Base-by-base conservation (phyloP, 2,113 vertebrate species). In the Leucopsar rothschildi region DNA sequence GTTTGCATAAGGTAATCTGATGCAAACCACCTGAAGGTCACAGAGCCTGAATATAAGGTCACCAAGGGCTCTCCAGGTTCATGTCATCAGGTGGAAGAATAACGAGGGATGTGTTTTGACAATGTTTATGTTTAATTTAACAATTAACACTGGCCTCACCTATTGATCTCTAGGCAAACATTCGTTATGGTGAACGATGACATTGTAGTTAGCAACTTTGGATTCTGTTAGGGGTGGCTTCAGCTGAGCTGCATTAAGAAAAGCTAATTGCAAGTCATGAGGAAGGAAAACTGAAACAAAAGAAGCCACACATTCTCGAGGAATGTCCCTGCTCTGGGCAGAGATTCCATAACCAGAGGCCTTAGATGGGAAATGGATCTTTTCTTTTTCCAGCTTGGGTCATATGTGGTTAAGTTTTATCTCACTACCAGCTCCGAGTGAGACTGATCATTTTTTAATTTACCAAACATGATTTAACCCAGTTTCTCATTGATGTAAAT, bases 151-250 rank as follows among this genome's bases (percentile, higher is more conserved):
- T 22, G 83, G 83, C 49, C 75, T 94, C 88, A 80, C 94, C 92
- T 96, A 96, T 95, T 97, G 91, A 96, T 96, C 94, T 95, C 79
- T 95, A 66, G 31, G 88, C 88, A 95, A 98, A 92, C 77, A 95
- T 61, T 93, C 15, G 70, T 92, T 88, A 84, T 5, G 66, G 57
- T 49, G 73, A 44, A 53, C 22, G 78, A 93, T 92, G 91, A 92
- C 86, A 95, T 96, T 91, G 93, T 90, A 88, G 91, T 94, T 94
- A 73, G 93, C 77, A 93, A 91, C 75, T 95, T 93, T 2, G 7
- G 86, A 55, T 94, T 91, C 79, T 91, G 47, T 66, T 92, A 63
- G 82, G 56, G 82, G 86, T 31, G 12, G 35, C 55, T 93, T 91
- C 70, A 88, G 91, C 79, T 71, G 89, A 90, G 83, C 85, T 91